phyloP scores from a whole-genome alignment of 2,797 vertebrate species.

The Diplodus puntazzo region DNA sequence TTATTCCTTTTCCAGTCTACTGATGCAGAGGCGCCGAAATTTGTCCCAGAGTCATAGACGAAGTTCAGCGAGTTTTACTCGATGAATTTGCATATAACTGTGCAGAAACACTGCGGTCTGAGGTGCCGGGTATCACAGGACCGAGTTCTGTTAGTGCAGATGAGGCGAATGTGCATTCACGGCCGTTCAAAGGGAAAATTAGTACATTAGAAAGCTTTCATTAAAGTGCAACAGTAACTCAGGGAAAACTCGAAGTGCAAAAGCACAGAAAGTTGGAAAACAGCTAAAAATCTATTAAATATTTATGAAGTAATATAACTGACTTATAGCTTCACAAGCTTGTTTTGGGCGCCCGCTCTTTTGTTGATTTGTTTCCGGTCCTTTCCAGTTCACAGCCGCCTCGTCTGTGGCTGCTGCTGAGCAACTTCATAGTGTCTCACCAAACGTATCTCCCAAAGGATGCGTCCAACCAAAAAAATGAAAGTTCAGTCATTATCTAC shows the following conservation, averaged over 20 bases:
- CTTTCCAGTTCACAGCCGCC: background rate
- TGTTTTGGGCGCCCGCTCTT: background rate
- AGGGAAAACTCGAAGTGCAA: background rate
- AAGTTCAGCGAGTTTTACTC: background rate
- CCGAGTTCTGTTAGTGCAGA: background rate
- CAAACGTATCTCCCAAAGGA: background rate
- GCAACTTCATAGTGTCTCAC: background rate
- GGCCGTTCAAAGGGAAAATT: background rate
- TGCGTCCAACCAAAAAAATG: background rate
- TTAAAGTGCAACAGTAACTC: conserved; percentile 3
- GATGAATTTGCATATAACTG: background rate
- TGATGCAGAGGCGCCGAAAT: conserved; percentile 9
- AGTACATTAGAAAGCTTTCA: background rate
- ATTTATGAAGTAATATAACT: conserved; percentile 2
- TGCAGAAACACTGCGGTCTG: background rate
- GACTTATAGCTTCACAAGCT: background rate
- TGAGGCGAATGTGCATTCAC: conserved; percentile 4
- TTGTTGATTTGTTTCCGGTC: background rate
- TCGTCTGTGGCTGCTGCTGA: background rate
- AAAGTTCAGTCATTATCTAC: background rate
- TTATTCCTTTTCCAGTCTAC: background rate
- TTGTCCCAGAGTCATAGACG: too few relatives aligned
- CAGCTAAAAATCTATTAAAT: background rate
- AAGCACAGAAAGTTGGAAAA: background rate
- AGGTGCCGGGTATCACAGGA: background rate